Percentiles rank a stretch among this genome's conserved stretches.
Evolutionary conservation across 2,797 vertebrate genomes (phyloP).

Genomic region (Acropternis orthonyx): DNA sequence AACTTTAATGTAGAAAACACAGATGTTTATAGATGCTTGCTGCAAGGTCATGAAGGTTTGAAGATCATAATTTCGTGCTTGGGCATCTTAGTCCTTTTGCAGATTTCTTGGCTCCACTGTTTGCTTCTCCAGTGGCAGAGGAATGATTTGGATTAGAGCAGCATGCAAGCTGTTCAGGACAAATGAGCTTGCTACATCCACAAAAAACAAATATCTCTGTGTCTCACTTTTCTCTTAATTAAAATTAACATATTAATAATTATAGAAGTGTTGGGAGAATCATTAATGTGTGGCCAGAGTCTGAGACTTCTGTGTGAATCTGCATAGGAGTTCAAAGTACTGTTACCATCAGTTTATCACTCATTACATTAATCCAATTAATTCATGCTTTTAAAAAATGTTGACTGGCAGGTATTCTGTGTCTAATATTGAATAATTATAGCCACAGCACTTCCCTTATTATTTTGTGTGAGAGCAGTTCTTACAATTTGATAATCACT

Average conservation of each 20-base stretch:
- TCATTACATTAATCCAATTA: neutral
- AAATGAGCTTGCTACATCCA: neutral
- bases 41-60: neutral
- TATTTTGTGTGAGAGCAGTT: neutral
- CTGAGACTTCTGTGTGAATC: neutral
- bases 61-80: neutral
- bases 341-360: neutral
- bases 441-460: neutral
- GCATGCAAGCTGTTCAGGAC: neutral
- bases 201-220: neutral
- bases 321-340: neutral
- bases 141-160: neutral
- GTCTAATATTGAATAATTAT: neutral
- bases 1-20: constrained; percentile 25
- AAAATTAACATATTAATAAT: neutral
- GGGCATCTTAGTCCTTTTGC: constrained; percentile 12
- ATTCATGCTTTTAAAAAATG: neutral
- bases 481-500: neutral
- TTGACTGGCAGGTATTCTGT: neutral
- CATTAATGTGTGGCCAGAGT: neutral
- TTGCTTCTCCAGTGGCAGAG: neutral
- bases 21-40: constrained; percentile 19
- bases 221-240: neutral
- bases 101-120: constrained; percentile 9
- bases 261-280: neutral